phyloP scores from a whole-genome alignment of 2,888 invertebrate species.

The Dendrolimus pini region DNA sequence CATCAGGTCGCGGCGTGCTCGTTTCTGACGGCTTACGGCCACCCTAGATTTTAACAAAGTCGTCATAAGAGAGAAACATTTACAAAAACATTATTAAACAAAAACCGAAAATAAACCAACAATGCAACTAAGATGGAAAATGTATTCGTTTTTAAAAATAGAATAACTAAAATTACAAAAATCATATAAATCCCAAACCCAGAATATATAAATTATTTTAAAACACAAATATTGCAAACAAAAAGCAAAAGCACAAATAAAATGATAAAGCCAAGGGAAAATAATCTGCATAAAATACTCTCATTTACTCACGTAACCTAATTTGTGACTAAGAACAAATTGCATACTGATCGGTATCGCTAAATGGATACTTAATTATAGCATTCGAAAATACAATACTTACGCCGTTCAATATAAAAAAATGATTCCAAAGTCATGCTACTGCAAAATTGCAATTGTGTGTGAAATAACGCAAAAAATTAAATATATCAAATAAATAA shows the following conservation, averaged over 20 bases:
- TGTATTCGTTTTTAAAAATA: no score
- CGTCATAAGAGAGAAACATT: conserved; percentile 3
- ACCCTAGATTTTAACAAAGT: conserved; percentile 8
- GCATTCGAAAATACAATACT: no score
- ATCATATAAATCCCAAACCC: background rate
- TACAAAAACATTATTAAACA: conserved; percentile 3
- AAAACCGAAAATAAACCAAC: background rate
- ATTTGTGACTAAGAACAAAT: no score
- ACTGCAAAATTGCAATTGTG: no score
- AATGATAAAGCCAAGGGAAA: background rate
- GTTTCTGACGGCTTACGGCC: conserved; percentile 17
- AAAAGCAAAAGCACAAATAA: conserved; percentile 1
- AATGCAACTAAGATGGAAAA: background rate
- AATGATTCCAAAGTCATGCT: no score
- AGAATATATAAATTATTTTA: background rate
- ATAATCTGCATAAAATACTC: no score
- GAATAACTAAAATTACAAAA: background rate
- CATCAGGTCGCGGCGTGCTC: conserved; percentile 21
- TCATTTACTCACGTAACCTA: no score
- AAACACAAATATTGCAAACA: background rate
- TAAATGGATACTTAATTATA: no score
- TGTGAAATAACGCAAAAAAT: no score
- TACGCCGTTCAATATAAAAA: no score
- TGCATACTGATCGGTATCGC: no score
- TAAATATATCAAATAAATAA: no score